These are phyloP conservation scores for Danio choprae DNA, from an alignment of 2,797 vertebrate genomes.

Conservation along the genomic window DNA sequence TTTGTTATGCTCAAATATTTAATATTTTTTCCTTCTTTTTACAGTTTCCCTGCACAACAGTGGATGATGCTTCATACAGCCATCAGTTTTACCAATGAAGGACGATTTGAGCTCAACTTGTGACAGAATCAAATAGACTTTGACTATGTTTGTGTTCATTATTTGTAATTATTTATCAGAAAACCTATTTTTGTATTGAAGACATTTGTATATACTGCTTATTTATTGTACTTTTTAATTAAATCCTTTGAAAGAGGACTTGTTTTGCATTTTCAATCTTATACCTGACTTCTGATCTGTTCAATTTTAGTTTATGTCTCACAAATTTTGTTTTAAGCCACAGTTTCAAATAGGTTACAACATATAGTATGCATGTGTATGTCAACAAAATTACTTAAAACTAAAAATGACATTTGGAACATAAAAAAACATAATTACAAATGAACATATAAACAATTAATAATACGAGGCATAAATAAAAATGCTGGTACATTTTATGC, in stretches of 20 bases:
- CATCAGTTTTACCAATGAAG: neutral
- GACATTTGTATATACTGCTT: conserved; percentile 35
- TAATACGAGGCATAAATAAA: too few relatives aligned
- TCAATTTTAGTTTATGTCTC: too few relatives aligned
- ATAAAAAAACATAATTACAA: too few relatives aligned
- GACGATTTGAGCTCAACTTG: neutral
- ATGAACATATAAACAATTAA: too few relatives aligned
- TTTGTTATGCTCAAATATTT: neutral
- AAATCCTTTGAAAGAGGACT: conserved; percentile 8
- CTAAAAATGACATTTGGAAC: too few relatives aligned
- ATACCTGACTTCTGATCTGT: too few relatives aligned
- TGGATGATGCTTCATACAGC: neutral
- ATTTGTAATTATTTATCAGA: conserved; percentile 41
- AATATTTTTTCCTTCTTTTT: neutral
- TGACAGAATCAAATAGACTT: neutral
- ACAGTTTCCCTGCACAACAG: conserved; percentile 17
- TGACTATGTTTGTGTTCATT: neutral
- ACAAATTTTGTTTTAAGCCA: too few relatives aligned
- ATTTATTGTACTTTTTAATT: conserved; percentile 24
- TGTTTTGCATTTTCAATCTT: too few relatives aligned
- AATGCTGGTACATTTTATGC: too few relatives aligned
- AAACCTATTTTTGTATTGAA: conserved; percentile 36
- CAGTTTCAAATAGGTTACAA: too few relatives aligned
- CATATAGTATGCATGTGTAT: too few relatives aligned
- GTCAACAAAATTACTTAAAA: too few relatives aligned